Base-by-base conservation (phyloP, 1,140 invertebrate species). In the Nymphalis io region DNA sequence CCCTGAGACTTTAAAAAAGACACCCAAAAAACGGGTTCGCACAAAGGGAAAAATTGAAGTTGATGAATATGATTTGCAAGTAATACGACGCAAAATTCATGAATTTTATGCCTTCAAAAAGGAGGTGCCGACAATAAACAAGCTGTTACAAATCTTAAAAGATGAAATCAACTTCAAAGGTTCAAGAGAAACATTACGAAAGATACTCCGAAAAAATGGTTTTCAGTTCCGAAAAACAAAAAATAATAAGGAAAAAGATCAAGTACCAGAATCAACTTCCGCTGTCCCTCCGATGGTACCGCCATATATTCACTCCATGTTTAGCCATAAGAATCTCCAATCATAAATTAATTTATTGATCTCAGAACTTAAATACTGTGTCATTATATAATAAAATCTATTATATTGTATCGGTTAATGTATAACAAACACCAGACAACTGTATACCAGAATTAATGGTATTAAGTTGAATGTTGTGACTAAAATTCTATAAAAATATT, bases 41-140 rank as follows among this genome's bases (percentile, higher is more conserved):
- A 91, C 85, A 2, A 91, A 89, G 77, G 88, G 88, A 12, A 91
- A 89, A 70, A 91, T 91, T 42, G 89, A 91, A 78, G 86, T 91
- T 1, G 86, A 87, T 67, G 86, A 91, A 70, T 91, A 86, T 81
- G 89, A 91, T 58, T 78, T 90, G 46, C 86, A 88, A 82, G 87
- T 90, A 0, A 90, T 90, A 11, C 75, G 86, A 51, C 75, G 88
- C 66, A 90, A 89, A 75, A 89, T 90, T 59, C 88, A 90, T 53
- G 88, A 90, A 61, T 90, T 90, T 61, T 90, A 90, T 77, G 78
- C 88, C 48, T 90, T 84, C 64, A 90, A 90, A 72, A 90, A 90
- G 82, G 88, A 90, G 78, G 88, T 90, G 11, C 88, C 88, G 18
- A 90, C 88, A 39, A 89, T 89, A 27, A 89, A 90, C 60, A 89